phyloP scores from a whole-genome alignment of 2,113 vertebrate species.

The Paracanthobrama guichenoti region DNA sequence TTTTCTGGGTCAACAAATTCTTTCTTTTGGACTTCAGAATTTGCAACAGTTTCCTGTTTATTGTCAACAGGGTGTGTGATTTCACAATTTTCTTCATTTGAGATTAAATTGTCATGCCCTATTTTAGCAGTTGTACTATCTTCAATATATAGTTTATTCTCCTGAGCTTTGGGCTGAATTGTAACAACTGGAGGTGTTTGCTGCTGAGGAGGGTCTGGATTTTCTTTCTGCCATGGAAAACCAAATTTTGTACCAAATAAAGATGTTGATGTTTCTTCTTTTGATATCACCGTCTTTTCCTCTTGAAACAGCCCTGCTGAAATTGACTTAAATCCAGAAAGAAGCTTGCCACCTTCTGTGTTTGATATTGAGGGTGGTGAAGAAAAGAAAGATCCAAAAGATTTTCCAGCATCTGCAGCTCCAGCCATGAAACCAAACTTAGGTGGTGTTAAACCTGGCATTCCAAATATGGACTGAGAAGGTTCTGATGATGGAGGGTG shows the following conservation, averaged over 20 bases:
- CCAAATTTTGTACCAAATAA: constrained; percentile 83
- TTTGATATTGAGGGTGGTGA: constrained; percentile 69
- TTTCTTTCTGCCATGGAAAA: constrained; percentile 81
- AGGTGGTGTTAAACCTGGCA: constrained; percentile 67
- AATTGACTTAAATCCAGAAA: constrained; percentile 85
- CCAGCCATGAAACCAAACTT: constrained; percentile 79
- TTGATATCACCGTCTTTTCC: constrained; percentile 66
- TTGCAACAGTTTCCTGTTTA: constrained; percentile 37
- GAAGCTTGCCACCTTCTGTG: constrained; percentile 72
- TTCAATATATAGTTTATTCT: constrained; percentile 38
- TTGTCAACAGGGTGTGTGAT: background rate
- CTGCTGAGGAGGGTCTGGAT: constrained; percentile 65
- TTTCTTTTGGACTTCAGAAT: constrained; percentile 54
- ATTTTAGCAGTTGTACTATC: constrained; percentile 3
- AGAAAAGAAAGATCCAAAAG: constrained; percentile 86
- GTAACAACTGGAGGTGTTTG: constrained; percentile 64
- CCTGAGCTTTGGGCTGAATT: constrained; percentile 70
- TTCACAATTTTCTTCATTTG: constrained; percentile 11
- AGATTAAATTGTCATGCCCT: background rate
- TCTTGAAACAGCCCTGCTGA: constrained; percentile 86
- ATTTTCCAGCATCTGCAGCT: constrained; percentile 73
- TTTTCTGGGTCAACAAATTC: constrained; percentile 67
- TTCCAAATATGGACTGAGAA: constrained; percentile 73
- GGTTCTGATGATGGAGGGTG: constrained; percentile 58
- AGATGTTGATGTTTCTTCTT: constrained; percentile 69